Conservation (phyloP, 2,888 invertebrate species). For the Pollenia labialis region DNA sequence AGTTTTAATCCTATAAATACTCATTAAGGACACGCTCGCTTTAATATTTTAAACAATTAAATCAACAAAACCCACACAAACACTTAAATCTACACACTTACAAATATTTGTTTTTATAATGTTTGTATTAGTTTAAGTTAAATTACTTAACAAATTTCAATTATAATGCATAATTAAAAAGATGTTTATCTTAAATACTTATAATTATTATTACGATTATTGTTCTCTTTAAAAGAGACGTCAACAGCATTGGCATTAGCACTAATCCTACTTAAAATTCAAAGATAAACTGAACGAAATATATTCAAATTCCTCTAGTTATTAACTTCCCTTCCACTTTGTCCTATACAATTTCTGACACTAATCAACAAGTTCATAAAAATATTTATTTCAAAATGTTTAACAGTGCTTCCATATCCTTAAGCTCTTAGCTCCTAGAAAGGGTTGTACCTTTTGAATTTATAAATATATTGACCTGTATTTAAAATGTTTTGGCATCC, state of each 20-base stretch:
- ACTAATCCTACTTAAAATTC: slow-evolving; percentile 14
- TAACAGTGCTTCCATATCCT: background rate
- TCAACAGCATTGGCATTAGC: background rate
- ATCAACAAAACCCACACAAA: background rate
- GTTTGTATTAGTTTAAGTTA: background rate
- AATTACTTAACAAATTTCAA: background rate
- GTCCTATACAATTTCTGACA: background rate
- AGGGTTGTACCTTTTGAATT: background rate
- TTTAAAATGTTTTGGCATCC: no score
- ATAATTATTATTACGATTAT: background rate
- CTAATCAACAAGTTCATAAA: background rate
- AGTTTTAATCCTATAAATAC: slow-evolving; percentile 62
- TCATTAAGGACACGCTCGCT: slow-evolving; percentile 56
- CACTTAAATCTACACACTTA: background rate
- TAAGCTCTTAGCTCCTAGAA: background rate
- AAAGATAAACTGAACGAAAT: background rate
- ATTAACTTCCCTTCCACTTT: background rate
- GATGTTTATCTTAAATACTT: background rate
- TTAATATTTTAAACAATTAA: slow-evolving; percentile 47
- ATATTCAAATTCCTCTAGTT: background rate
- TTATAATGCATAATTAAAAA: slow-evolving; percentile 4
- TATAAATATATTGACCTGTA: background rate
- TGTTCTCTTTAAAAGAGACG: background rate
- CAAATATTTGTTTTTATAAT: background rate
- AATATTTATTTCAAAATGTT: background rate